These are phyloP conservation scores for Elymnias hypermnestra DNA, from an alignment of 1,140 invertebrate genomes.

Conservation along the genomic window DNA sequence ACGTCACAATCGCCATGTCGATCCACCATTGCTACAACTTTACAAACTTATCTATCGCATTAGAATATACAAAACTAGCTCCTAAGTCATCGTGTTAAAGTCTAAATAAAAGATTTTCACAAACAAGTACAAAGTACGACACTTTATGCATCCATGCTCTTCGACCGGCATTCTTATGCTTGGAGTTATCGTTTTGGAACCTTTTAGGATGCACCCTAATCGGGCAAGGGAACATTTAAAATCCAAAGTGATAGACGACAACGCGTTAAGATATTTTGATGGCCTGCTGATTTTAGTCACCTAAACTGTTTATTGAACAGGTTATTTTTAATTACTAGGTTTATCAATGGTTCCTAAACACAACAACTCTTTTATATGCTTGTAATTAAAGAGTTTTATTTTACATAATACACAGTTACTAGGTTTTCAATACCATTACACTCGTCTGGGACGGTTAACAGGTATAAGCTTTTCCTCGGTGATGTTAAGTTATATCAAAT, in stretches of 20 bases:
- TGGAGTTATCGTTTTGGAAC: slow-evolving; percentile 61
- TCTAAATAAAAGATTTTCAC: slow-evolving; percentile 15
- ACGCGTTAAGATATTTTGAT: slow-evolving; percentile 58
- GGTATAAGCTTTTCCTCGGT: too few species aligned
- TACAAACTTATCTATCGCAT: slow-evolving; percentile 31
- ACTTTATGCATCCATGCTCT: slow-evolving; percentile 50
- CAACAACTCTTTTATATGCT: not conserved
- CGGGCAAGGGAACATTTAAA: slow-evolving; percentile 53
- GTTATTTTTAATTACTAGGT: not conserved
- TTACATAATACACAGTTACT: too few species aligned
- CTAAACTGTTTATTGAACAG: slow-evolving; percentile 3
- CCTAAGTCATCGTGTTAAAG: slow-evolving; percentile 23
- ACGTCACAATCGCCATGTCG: slow-evolving; percentile 68
- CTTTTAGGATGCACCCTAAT: slow-evolving; percentile 70
- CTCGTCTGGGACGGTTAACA: too few species aligned
- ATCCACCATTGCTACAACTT: slow-evolving; percentile 56
- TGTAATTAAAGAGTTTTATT: not conserved
- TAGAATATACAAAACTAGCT: slow-evolving; percentile 26
- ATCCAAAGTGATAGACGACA: slow-evolving; percentile 47
- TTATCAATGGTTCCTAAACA: not conserved
- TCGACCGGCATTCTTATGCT: slow-evolving; percentile 64
- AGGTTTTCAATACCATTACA: too few species aligned
- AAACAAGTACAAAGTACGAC: slow-evolving; percentile 26
- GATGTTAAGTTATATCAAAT: too few species aligned
- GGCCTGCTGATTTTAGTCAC: slow-evolving; percentile 21